Evolutionary conservation across 2,113 vertebrate genomes (phyloP).

Genomic region (Macrotus californicus): DNA sequence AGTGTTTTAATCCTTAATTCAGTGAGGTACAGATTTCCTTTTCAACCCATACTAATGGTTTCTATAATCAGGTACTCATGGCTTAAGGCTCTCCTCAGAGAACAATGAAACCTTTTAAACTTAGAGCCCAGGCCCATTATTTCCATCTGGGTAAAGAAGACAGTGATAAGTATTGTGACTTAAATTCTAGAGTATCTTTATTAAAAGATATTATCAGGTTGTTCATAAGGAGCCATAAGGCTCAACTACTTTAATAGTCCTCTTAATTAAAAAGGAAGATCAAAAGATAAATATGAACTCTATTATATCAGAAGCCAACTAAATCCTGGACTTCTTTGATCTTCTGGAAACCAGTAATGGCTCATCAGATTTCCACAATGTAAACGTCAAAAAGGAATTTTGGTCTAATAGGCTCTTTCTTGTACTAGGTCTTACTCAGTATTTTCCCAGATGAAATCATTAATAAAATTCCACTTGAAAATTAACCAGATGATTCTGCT

Average conservation of each 20-base stretch:
- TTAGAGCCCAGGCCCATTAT: neutral
- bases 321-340: neutral
- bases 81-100: neutral
- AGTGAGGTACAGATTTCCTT: neutral
- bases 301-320: neutral
- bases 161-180: neutral
- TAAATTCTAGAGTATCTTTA: slow-evolving; percentile 32
- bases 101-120: slow-evolving; percentile 44
- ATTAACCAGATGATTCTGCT: neutral
- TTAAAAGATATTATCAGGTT: slow-evolving; percentile 38
- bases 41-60: neutral
- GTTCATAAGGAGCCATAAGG: neutral
- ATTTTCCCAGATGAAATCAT: neutral
- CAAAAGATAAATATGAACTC: slow-evolving; percentile 31
- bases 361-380: neutral
- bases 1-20: neutral
- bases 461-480: slow-evolving; percentile 25
- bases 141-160: neutral
- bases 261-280: slow-evolving; percentile 52
- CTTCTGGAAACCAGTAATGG: slow-evolving; percentile 8
- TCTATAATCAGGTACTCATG: neutral
- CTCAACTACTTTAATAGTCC: slow-evolving; percentile 16
- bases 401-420: slow-evolving; percentile 9
- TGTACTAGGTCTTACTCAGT: neutral
- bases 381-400: neutral